Base-by-base conservation (phyloP, 2,888 invertebrate genomes). In the Drosophila falleni region DNA sequence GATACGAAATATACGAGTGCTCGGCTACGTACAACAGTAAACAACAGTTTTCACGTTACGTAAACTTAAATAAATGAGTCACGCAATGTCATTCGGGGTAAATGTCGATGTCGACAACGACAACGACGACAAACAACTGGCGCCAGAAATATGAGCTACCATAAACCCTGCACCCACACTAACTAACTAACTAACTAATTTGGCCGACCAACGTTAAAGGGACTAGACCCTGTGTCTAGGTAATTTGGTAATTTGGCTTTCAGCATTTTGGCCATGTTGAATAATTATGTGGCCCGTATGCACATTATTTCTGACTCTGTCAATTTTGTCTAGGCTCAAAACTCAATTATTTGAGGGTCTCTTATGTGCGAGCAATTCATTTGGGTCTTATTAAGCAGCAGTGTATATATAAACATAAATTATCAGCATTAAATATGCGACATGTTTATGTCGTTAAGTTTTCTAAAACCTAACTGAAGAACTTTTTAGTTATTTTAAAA, bases 71-170 rank as follows among this genome's bases (percentile, higher is more conserved):
- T 77, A 75, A 81, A 76, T 87, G 87, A 88, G 87, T 87, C 88
- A 87, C 86, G 87, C 86, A 87, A 87, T 86, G 87, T 83, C 86
- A 87, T 84, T 84, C 67, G 80, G 87, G 81, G 78, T 81, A 81
- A 88, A 88, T 71, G 78, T 67, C 72, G 70, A 54, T 44, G 49
- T 66, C 70, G 67, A 50, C 53, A 58, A 41, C 41, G 11, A 31
- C 55, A n/a, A 67, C 63, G 59, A 70, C 56, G 62, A 73, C 39
- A 50, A 68, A 58, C 59, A 78, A 69, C 73, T 81, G 84, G 84
- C 84, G 84, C 84, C 84, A 84, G 58, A 71, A 79, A 81, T 81
- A 84, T 81, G 70, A 77, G 70, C 71, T 56, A 41, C 50, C 51
- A 75, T 26, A 55, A 51, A 61, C 71, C 53, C 72, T 71, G 60